Base-by-base conservation (phyloP, 2,113 vertebrate genomes). In the Cavia aperea region DNA sequence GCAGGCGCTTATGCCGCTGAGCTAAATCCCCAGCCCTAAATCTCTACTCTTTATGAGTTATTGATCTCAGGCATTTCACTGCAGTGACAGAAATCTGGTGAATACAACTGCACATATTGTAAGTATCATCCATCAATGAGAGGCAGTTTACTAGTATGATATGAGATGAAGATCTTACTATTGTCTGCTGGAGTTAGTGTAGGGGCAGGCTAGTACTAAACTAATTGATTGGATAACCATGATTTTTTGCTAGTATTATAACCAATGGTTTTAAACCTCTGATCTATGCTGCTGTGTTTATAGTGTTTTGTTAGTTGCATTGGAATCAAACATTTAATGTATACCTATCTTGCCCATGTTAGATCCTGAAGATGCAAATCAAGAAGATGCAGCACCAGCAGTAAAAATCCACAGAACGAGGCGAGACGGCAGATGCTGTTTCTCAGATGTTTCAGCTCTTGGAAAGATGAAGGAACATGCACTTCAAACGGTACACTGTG, bases 261-360 rank as follows among this genome's bases (percentile, higher is more conserved):
- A 62, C 14, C 5, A 54, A 81, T 15, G 26, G n/a, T 72, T 58
- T 81, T 87, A 86, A 90, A 46, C 7, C 16, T 63, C 14, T 91
- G 56, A 65, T 56, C 12, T 33, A 23, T n/a, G 33, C 54, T 66
- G 62, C 43, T 77, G 24, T 5, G 29, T 89, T 31, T 77, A 70
- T 23, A 88, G 26, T 75, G 81, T n/a, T 58, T 75, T 49, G 63
- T 78, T 65, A 92, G 81, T 75, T 26, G 56, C 43, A 26, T 46
- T 88, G 10, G 79, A 92, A 72, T 86, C 16, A 86, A 82, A 73
- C 66, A 81, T 92, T 88, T 72, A 85, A 88, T 31, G 18, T 65
- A 72, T 77, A 23, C 4, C 36, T 93, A 81, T 16, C 49, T 68
- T 58, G 56, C 36, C 89, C 78, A 56, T 51, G 24, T 88, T 72